These are phyloP conservation scores for Schizotus pectinicornis DNA, from an alignment of 2,888 invertebrate genomes.

Conservation along the genomic window DNA sequence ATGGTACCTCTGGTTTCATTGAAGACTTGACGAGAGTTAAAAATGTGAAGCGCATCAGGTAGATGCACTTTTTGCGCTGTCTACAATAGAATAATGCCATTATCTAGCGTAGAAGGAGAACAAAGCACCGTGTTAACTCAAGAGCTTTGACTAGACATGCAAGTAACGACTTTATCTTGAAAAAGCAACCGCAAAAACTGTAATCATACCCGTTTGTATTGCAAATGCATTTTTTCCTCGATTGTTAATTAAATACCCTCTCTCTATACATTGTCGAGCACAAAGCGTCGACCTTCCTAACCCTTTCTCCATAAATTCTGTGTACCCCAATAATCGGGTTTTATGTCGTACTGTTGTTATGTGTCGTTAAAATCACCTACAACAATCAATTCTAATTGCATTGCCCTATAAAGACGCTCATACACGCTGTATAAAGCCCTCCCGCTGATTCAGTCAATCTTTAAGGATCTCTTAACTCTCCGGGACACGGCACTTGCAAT, in stretches of 20 bases:
- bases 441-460: slow-evolving; percentile 52
- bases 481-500: slow-evolving; percentile 51
- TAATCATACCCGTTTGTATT: slow-evolving; percentile 33
- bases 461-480: slow-evolving; percentile 53
- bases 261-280: slow-evolving; percentile 33
- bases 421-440: slow-evolving; percentile 51
- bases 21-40: background rate
- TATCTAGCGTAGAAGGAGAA: slow-evolving; percentile 10
- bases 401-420: slow-evolving; percentile 54
- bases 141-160: slow-evolving; percentile 21
- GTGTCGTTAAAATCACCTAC: slow-evolving; percentile 57
- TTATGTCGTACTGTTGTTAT: slow-evolving; percentile 54
- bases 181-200: slow-evolving; percentile 16
- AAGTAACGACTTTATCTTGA: slow-evolving; percentile 29
- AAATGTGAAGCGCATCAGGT: background rate
- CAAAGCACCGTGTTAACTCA: slow-evolving; percentile 19
- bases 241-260: slow-evolving; percentile 38
- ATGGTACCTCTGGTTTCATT: background rate
- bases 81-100: slow-evolving; percentile 1
- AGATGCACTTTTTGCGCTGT: background rate
- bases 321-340: slow-evolving; percentile 53
- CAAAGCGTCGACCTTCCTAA: slow-evolving; percentile 41
- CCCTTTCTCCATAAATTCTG: slow-evolving; percentile 51
- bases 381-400: slow-evolving; percentile 59
- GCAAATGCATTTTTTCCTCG: slow-evolving; percentile 34